Evolutionary conservation across 2,113 vertebrate genomes (phyloP).

Genomic region (Podarcis cretensis): DNA sequence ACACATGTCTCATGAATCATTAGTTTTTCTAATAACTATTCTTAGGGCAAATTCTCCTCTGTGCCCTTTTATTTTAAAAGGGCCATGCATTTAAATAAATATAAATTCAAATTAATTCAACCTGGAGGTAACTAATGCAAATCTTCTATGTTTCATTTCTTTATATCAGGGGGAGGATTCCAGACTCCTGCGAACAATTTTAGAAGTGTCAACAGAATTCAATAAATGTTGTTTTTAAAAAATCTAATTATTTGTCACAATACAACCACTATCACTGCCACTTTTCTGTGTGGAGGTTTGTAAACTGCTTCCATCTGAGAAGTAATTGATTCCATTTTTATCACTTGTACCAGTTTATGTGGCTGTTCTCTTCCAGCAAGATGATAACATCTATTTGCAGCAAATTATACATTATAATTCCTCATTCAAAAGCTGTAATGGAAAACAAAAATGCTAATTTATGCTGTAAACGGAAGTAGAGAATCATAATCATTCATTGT

Average conservation of each 20-base stretch:
- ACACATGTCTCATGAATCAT: constrained; percentile 2
- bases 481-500: constrained; percentile 85
- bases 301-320: constrained; percentile 82
- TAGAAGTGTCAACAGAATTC: constrained; percentile 76
- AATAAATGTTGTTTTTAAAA: constrained; percentile 75
- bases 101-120: constrained; percentile 21
- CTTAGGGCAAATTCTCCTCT: constrained; percentile 23
- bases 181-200: constrained; percentile 71
- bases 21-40: constrained; percentile 4
- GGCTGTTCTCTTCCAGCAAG: constrained; percentile 80
- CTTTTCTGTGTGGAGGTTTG: constrained; percentile 78
- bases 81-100: constrained; percentile 34
- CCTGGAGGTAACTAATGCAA: constrained; percentile 45
- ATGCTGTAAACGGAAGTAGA: constrained; percentile 82
- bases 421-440: constrained; percentile 82
- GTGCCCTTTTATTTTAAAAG: constrained; percentile 32
- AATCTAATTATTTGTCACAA: constrained; percentile 81
- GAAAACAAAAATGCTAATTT: constrained; percentile 86
- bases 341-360: constrained; percentile 84
- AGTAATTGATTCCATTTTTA: constrained; percentile 86
- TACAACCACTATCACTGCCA: constrained; percentile 73
- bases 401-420: constrained; percentile 87
- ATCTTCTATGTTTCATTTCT: constrained; percentile 33
- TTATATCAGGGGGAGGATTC: constrained; percentile 41
- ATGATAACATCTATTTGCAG: constrained; percentile 87